Evolutionary conservation across 2,797 vertebrate genomes (phyloP).

Genomic region (Trachops cirrhosus): DNA sequence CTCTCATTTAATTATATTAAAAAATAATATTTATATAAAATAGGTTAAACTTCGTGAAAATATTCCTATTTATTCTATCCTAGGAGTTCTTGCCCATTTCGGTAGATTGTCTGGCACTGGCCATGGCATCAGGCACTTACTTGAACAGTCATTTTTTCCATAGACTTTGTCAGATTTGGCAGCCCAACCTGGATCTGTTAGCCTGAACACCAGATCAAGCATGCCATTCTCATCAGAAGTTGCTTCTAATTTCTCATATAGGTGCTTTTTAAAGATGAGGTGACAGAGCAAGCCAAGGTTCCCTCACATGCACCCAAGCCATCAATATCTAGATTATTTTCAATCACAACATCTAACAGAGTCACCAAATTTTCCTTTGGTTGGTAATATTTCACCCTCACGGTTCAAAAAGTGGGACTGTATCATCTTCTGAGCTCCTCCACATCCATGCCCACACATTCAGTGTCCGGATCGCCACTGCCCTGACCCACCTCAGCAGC

Average conservation of each 20-base stretch:
- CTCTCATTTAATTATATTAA: constrained; percentile 79
- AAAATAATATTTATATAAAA: constrained; percentile 85
- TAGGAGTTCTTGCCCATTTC: constrained; percentile 87
- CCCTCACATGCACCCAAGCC: constrained; percentile 96
- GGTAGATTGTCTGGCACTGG: constrained; percentile 90
- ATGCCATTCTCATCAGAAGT: constrained; percentile 95
- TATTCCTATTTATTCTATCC: constrained; percentile 66
- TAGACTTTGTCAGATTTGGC: constrained; percentile 91
- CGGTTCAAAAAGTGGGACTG: constrained; percentile 92
- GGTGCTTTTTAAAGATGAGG: constrained; percentile 91
- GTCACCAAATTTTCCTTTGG: constrained; percentile 90
- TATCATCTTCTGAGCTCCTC: constrained; percentile 92
- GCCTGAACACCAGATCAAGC: constrained; percentile 91
- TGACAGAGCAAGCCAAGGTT: constrained; percentile 95
- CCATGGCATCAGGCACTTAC: constrained; percentile 91
- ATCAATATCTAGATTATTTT: constrained; percentile 95
- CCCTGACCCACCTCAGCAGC: neutral
- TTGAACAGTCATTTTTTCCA: constrained; percentile 90
- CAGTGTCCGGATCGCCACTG: neutral
- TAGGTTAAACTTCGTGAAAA: constrained; percentile 77
- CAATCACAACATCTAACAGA: constrained; percentile 92
- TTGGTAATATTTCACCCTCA: constrained; percentile 91
- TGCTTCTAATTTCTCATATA: constrained; percentile 89
- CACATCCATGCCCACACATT: accelerated
- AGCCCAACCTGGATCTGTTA: constrained; percentile 94